Conservation (phyloP, 1,140 invertebrate species). For the Drosophila bocqueti region DNA sequence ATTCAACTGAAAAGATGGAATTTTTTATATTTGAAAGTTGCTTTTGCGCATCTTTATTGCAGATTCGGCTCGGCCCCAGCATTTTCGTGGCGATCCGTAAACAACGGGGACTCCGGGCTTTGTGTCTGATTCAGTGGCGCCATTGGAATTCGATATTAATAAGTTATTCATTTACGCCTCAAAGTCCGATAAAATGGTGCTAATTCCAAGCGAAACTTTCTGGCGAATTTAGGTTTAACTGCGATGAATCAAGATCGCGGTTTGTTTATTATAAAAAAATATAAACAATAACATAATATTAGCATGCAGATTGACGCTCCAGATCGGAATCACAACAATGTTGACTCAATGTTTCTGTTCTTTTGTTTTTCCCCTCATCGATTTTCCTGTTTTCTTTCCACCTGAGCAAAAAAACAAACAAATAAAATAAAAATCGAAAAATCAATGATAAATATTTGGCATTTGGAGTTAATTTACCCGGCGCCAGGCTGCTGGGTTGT, state of each 20-base stretch:
- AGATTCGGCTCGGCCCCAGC: constrained; percentile 10
- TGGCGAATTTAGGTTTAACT: constrained; percentile 54
- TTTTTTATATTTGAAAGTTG: constrained; percentile 61
- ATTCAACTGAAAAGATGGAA: constrained; percentile 68
- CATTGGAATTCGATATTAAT: constrained; percentile 49
- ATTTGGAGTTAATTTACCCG: constrained; percentile 70
- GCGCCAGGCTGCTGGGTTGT: constrained; percentile 67
- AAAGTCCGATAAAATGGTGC: constrained; percentile 52
- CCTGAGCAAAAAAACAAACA: constrained; percentile 24
- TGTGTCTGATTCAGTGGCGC: constrained; percentile 58
- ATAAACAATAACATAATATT: constrained; percentile 55
- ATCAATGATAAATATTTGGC: constrained; percentile 25
- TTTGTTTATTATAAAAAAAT: constrained; percentile 50
- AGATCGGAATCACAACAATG: constrained; percentile 48
- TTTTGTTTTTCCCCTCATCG: constrained; percentile 31
- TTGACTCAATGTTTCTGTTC: constrained; percentile 62
- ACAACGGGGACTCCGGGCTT: constrained; percentile 55
- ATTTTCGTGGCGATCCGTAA: constrained; percentile 41
- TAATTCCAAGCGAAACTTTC: constrained; percentile 66
- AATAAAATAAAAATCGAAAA: background rate
- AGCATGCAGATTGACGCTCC: constrained; percentile 67
- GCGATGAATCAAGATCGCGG: constrained; percentile 71
- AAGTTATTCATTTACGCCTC: constrained; percentile 73
- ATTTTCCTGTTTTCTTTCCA: constrained; percentile 66
- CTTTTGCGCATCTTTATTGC: constrained; percentile 67